Evolutionary conservation across 2,797 vertebrate species (phyloP).

Genomic region (Pseudomugil gertrudae): DNA sequence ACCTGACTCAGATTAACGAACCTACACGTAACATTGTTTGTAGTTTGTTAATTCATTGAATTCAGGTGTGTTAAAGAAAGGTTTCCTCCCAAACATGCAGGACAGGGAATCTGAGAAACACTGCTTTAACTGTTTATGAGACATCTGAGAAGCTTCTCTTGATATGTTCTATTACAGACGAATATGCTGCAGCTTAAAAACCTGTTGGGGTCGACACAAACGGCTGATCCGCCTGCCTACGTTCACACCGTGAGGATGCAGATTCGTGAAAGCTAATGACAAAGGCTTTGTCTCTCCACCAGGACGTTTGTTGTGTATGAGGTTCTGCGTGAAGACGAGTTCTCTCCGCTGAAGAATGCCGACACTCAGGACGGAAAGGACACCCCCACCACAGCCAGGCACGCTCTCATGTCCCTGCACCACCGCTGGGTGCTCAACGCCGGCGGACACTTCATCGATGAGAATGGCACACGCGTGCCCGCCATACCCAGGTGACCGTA

Average conservation of each 20-base stretch:
- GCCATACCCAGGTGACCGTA: conserved; percentile 91
- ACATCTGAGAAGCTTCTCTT: not conserved
- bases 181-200: no score
- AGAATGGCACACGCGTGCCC: conserved; percentile 90
- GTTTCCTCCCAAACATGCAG: no score
- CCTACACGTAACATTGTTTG: no score
- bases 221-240: no score
- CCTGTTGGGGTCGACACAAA: no score
- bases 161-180: not conserved
- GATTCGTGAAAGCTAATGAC: no score
- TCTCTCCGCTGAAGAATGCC: conserved; percentile 95
- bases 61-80: no score
- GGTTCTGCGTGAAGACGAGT: conserved; percentile 94
- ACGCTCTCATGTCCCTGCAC: conserved; percentile 93
- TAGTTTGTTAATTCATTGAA: no score
- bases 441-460: conserved; percentile 93
- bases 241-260: no score
- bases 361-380: conserved; percentile 97
- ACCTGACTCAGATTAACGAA: no score
- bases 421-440: conserved; percentile 98
- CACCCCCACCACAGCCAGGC: conserved; percentile 93
- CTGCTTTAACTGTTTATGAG: not conserved
- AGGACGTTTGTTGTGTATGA: conserved; percentile 95
- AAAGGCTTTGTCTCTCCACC: conserved; percentile 17
- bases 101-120: no score